These are phyloP conservation scores for Oostethus manadensis DNA, from an alignment of 2,113 vertebrate species.

Conservation along the genomic window DNA sequence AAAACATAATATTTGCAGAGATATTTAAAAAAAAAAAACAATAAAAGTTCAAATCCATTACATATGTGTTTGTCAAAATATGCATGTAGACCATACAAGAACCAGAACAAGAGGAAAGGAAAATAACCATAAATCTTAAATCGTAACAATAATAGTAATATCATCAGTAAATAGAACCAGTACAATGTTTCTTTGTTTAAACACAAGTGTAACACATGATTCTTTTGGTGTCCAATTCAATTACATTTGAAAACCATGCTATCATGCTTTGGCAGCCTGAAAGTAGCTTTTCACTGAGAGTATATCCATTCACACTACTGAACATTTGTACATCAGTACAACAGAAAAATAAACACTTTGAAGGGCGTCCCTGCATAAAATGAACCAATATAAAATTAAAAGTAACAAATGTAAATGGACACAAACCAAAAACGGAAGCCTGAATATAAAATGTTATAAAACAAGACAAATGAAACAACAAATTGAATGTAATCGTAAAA, in stretches of 20 bases:
- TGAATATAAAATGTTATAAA: constrained; percentile 72
- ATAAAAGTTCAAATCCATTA: constrained; percentile 77
- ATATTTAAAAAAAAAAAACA: constrained; percentile 69
- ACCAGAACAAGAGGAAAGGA: constrained; percentile 71
- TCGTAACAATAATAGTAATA: constrained; percentile 73
- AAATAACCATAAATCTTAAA: constrained; percentile 71
- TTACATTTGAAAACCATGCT: constrained; percentile 82
- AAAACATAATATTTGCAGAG: constrained; percentile 67
- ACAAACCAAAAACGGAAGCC: constrained; percentile 66
- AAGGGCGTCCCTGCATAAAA: constrained; percentile 69
- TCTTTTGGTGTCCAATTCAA: constrained; percentile 71
- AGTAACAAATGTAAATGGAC: constrained; percentile 51
- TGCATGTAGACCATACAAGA: constrained; percentile 77
- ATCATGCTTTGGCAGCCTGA: constrained; percentile 82
- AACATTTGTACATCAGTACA: constrained; percentile 80
- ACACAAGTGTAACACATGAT: constrained; percentile 74
- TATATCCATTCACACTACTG: constrained; percentile 81
- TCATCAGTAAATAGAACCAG: constrained; percentile 75
- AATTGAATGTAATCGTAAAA: constrained; percentile 74
- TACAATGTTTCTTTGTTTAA: constrained; percentile 75
- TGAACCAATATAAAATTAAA: constrained; percentile 70
- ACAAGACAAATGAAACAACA: constrained; percentile 73
- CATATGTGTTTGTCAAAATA: constrained; percentile 74
- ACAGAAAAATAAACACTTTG: constrained; percentile 65
- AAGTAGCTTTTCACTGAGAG: constrained; percentile 81